These are phyloP conservation scores for Eustalomyia histrio DNA, from an alignment of 2,888 invertebrate species.

Conservation along the genomic window DNA sequence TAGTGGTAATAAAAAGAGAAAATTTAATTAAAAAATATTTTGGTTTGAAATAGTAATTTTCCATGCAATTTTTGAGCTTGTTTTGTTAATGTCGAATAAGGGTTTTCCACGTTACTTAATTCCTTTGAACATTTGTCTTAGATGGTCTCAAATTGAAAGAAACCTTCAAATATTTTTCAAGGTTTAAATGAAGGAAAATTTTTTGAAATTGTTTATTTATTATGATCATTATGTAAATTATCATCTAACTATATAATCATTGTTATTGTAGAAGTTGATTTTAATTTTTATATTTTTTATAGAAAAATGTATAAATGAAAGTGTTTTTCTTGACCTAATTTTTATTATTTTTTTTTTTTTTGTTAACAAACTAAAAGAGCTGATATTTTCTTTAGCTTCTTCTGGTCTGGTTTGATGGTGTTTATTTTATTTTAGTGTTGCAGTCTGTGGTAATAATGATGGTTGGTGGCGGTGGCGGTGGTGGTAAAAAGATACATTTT, in stretches of 20 bases:
- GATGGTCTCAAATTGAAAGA: not conserved
- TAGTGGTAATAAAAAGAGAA: not conserved
- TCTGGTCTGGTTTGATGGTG: not conserved
- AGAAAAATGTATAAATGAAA: constrained; percentile 51
- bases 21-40: not conserved
- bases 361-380: not conserved
- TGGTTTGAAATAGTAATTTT: constrained; percentile 35
- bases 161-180: not conserved
- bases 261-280: constrained; percentile 5
- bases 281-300: not conserved
- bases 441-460: too few species aligned
- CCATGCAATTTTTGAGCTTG: not conserved
- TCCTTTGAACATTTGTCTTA: too few species aligned
- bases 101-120: too few species aligned
- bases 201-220: constrained; percentile 34
- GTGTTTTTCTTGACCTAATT: constrained; percentile 63
- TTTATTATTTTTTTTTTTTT: constrained; percentile 37
- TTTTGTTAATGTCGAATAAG: not conserved
- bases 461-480: too few species aligned
- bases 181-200: not conserved
- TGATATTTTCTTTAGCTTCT: constrained; percentile 9
- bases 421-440: constrained; percentile 7
- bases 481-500: constrained; percentile 9
- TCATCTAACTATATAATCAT: not conserved
- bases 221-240: constrained; percentile 38